Evolutionary conservation across 2,888 invertebrate species (phyloP).

Genomic region (Rotaria macrura): DNA sequence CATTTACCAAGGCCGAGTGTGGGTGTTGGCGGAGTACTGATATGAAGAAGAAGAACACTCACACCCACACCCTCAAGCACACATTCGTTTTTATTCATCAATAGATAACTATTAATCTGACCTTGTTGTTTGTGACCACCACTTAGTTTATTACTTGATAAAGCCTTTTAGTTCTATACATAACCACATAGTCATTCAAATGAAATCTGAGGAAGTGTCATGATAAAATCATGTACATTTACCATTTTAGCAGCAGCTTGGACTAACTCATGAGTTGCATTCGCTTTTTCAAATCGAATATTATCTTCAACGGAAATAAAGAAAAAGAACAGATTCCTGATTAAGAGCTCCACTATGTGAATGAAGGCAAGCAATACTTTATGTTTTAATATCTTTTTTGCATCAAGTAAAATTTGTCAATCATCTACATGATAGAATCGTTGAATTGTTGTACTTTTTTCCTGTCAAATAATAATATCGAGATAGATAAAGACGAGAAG

Average conservation of each 20-base stretch:
- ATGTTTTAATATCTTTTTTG: background rate
- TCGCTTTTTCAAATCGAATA: conserved; percentile 26
- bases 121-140: conserved; percentile 49
- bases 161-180: background rate
- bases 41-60: too few relatives aligned
- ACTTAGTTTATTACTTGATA: conserved; percentile 46
- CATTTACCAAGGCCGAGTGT: too few relatives aligned
- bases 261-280: conserved; percentile 43
- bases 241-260: conserved; percentile 37
- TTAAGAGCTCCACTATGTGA: background rate
- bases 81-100: too few relatives aligned
- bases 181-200: background rate
- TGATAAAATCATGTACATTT: conserved; percentile 48
- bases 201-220: conserved; percentile 42
- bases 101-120: background rate
- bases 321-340: conserved; percentile 9
- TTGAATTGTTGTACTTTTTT: conserved; percentile 45
- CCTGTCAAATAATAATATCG: too few relatives aligned
- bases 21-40: too few relatives aligned
- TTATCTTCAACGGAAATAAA: background rate
- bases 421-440: conserved; percentile 45
- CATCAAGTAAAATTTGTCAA: conserved; percentile 4
- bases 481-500: too few relatives aligned
- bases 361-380: background rate
- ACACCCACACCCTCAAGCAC: too few relatives aligned